phyloP scores from a whole-genome alignment of 2,113 vertebrate genomes.

The Alouatta palliata region DNA sequence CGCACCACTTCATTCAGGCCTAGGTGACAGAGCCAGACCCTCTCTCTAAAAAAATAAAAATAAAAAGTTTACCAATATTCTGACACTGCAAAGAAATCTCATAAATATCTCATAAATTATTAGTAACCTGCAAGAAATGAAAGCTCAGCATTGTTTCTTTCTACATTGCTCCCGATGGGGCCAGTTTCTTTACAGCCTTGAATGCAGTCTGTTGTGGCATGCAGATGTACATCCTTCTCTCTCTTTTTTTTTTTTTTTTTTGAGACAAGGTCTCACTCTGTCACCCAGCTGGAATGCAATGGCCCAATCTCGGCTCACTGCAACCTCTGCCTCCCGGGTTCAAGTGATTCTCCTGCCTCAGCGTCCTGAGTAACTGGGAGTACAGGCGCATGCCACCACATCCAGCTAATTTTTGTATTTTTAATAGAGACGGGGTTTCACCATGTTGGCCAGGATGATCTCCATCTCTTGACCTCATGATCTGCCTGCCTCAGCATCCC shows the following conservation, averaged over 20 bases:
- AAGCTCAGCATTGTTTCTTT: not conserved
- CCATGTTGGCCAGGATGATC: no score
- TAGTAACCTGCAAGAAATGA: slow-evolving; percentile 7
- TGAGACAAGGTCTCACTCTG: no score
- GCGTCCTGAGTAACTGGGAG: no score
- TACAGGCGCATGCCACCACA: no score
- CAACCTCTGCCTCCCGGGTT: no score
- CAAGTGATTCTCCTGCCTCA: no score
- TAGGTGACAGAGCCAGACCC: not conserved
- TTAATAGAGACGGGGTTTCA: no score
- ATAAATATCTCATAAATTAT: slow-evolving; percentile 2
- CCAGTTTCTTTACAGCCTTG: not conserved
- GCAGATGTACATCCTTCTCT: not conserved
- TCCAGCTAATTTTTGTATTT: no score
- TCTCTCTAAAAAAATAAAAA: not conserved
- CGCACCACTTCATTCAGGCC: not conserved
- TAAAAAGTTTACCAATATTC: not conserved
- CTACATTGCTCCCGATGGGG: not conserved
- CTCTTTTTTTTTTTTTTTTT: not conserved
- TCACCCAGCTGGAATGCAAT: no score
- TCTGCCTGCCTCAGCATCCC: no score
- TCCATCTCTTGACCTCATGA: no score
- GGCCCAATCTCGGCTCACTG: no score
- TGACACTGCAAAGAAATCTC: not conserved
- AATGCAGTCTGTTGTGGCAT: not conserved